A percentile compares a stretch with the other conserved stretches of the same genome.
These are phyloP conservation scores for Batillaria attramentaria DNA, from an alignment of 1,140 invertebrate species.

Conservation along the genomic window DNA sequence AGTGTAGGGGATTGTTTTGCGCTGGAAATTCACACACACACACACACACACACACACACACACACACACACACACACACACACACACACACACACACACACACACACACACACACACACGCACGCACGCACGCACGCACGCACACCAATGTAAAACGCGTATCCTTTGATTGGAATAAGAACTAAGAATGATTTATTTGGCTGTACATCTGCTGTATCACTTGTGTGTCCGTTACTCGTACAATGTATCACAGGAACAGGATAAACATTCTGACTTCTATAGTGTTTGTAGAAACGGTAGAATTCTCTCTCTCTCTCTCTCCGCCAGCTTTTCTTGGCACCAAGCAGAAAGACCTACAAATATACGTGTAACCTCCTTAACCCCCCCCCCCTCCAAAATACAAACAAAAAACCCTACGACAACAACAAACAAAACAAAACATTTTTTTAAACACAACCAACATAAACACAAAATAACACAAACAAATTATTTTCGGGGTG, in stretches of 20 bases:
- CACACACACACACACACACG: not conserved
- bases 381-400: not conserved
- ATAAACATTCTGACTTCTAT: too few relatives aligned
- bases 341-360: too few relatives aligned
- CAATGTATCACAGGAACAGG: too few relatives aligned
- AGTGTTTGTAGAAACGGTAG: too few relatives aligned
- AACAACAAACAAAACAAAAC: not conserved
- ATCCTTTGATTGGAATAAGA: not conserved
- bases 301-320: too few relatives aligned
- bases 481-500: too few relatives aligned
- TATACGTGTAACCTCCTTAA: not conserved
- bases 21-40: not conserved
- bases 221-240: not conserved
- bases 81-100: not conserved
- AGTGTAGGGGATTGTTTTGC: not conserved
- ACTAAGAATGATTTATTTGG: not conserved
- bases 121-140: not conserved
- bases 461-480: not conserved
- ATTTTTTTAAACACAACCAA: not conserved
- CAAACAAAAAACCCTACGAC: not conserved
- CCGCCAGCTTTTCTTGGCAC: too few relatives aligned
- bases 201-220: not conserved
- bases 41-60: not conserved
- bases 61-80: constrained; percentile 5
- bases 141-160: not conserved